Base-by-base conservation (phyloP, 2,113 vertebrate genomes). In the Arizona elegans region DNA sequence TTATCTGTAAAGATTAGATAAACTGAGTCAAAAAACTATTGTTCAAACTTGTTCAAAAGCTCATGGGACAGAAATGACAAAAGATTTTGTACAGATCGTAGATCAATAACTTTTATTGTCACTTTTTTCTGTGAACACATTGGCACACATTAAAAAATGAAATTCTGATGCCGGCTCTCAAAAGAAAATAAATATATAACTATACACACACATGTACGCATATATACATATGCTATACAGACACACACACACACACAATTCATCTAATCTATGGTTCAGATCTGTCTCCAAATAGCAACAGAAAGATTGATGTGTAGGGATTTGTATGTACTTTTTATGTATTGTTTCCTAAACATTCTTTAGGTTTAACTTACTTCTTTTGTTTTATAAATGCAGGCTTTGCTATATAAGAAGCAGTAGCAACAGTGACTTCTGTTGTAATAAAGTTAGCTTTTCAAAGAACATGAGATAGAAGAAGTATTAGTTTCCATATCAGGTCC, bases 41-140 rank as follows among this genome's bases (percentile, higher is more conserved):
- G 0, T 81, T 21, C 93, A 70, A 8, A 70, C 29, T 17, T 70
- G 62, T 85, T 93, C 13, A 94, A 95, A 96, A 93, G 15, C 12
- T 94, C 62, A 2, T 19, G 11, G 62, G 91, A 93, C 2, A 86
- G 6, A 91, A 91, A 93, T 21, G 5, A 56, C 33, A 54, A 47
- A 7, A 91, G 0, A 9, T 93, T 92, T 65, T 13, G 70, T 6
- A 21, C 59, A 94, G 92, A 89, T 89, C 21, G 7, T 2, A 9
- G 17, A 93, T 70, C 5, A 70, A 13, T 33, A 70, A 70, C 59
- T 62, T 62, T 62, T 26, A 62, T 29, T 70, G 13, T 70, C 29
- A 33, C 13, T 70, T 70, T 33, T 70, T 70, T 70, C 65, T 70
- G 65, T 70, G 29, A 70, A 70, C 29, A 33, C 13, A 70, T 70